Percentiles rank a stretch among this genome's conserved stretches.
These are phyloP conservation scores for Podarcis raffonei DNA, from an alignment of 2,113 vertebrate species.

Conservation along the genomic window DNA sequence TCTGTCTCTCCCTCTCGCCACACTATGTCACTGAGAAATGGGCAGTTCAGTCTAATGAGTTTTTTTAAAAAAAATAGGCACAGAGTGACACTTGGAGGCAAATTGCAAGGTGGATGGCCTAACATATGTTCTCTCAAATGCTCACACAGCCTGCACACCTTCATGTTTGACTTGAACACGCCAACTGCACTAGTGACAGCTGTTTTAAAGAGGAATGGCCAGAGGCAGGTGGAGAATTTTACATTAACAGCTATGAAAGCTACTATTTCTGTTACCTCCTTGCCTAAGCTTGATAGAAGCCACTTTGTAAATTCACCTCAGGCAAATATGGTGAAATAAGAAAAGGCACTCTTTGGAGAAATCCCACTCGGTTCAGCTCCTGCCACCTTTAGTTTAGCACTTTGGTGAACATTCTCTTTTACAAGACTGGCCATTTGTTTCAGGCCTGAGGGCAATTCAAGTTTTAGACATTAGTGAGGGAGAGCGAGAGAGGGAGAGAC, in stretches of 20 bases:
- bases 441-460: conserved; percentile 48
- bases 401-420: conserved; percentile 74
- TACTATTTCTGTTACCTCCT: conserved; percentile 69
- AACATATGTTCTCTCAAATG: conserved; percentile 37
- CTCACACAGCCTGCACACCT: conserved; percentile 54
- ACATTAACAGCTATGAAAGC: conserved; percentile 37
- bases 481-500: conserved; percentile 32
- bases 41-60: not conserved
- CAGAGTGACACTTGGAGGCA: not conserved
- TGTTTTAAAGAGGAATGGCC: conserved; percentile 65
- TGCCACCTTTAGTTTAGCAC: conserved; percentile 75
- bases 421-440: conserved; percentile 77
- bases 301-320: conserved; percentile 67
- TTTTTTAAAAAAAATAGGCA: not conserved
- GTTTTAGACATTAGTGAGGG: conserved; percentile 37
- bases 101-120: not conserved
- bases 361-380: conserved; percentile 70
- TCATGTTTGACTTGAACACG: conserved; percentile 69
- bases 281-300: conserved; percentile 45
- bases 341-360: conserved; percentile 67
- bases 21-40: not conserved
- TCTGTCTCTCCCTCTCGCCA: too few relatives aligned
- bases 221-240: conserved; percentile 77
- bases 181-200: conserved; percentile 69
- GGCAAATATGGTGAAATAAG: conserved; percentile 56